A percentile compares a stretch with the other conserved stretches of the same genome.
Conservation (phyloP, 2,797 vertebrate genomes). For the Sarcoramphus papa region DNA sequence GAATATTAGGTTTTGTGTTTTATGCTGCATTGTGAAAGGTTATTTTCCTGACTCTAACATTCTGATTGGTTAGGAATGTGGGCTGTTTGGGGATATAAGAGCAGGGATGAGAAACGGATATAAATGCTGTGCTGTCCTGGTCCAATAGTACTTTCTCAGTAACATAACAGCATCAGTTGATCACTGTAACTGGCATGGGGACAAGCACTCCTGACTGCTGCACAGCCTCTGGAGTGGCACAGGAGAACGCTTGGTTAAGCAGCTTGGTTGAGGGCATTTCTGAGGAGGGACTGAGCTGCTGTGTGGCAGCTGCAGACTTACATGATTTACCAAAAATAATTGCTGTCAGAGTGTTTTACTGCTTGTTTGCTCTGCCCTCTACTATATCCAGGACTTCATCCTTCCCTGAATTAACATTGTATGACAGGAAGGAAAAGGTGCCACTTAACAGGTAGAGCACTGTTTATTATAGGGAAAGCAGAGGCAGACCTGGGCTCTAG, state of each 20-base stretch:
- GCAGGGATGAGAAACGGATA: neutral
- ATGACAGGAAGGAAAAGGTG: constrained; percentile 6
- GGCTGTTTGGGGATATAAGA: neutral
- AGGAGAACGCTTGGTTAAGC: neutral
- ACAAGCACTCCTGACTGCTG: neutral
- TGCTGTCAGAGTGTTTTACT: neutral
- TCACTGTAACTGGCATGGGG: neutral
- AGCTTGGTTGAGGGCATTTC: neutral
- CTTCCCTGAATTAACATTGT: neutral
- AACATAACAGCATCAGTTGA: neutral
- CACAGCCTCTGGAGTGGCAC: neutral
- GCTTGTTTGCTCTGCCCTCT: neutral
- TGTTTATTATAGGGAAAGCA: neutral
- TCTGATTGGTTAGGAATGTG: neutral
- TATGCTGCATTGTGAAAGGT: neutral
- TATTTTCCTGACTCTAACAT: neutral
- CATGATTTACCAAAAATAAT: constrained; percentile 1
- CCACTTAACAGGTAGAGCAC: neutral
- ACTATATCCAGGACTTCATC: neutral
- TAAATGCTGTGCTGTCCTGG: neutral
- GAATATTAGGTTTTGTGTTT: neutral
- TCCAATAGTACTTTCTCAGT: neutral
- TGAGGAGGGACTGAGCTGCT: neutral
- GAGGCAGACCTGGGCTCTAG: neutral
- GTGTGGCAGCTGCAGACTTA: neutral